A percentile compares a stretch with the other conserved stretches of the same genome.
phyloP scores from a whole-genome alignment of 2,888 invertebrate species.

The Rotaria sp. region DNA sequence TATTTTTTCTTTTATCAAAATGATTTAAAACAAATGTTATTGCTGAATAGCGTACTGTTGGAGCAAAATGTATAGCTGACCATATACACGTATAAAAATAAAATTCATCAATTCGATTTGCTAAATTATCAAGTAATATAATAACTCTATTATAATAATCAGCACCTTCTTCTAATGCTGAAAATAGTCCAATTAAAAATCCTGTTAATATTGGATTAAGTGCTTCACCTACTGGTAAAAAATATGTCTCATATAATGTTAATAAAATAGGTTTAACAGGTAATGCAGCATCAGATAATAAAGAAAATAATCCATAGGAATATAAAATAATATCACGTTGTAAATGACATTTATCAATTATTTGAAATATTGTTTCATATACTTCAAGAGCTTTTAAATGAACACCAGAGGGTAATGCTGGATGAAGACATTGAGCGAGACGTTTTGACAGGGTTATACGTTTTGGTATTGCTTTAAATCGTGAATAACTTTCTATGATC shows the following conservation, averaged over 20 bases:
- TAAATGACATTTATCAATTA: constrained; percentile 41
- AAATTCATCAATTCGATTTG: constrained; percentile 67
- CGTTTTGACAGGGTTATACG: constrained; percentile 79
- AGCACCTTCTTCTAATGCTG: constrained; percentile 77
- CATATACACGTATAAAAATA: constrained; percentile 80
- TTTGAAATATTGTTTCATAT: constrained; percentile 77
- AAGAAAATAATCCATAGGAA: constrained; percentile 72
- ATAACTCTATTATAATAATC: constrained; percentile 65
- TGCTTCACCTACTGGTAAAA: constrained; percentile 69
- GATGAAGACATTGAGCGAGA: constrained; percentile 85
- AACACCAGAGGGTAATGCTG: constrained; percentile 79
- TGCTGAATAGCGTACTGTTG: constrained; percentile 72
- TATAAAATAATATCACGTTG: constrained; percentile 44
- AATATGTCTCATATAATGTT: constrained; percentile 75
- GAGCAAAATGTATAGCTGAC: constrained; percentile 75
- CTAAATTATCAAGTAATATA: constrained; percentile 55
- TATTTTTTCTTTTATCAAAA: constrained; percentile 69
- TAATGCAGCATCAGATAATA: constrained; percentile 79
- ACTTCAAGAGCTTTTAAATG: constrained; percentile 83
- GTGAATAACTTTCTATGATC: constrained; percentile 71
- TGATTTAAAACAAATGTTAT: constrained; percentile 71
- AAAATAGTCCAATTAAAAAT: constrained; percentile 75
- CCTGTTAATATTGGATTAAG: constrained; percentile 75
- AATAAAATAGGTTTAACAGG: constrained; percentile 75
- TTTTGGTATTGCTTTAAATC: constrained; percentile 76